Evolutionary conservation across 2,113 vertebrate species (phyloP), one percentile per base, ranked within the genome.

Genomic region (Leucosticte australis): DNA sequence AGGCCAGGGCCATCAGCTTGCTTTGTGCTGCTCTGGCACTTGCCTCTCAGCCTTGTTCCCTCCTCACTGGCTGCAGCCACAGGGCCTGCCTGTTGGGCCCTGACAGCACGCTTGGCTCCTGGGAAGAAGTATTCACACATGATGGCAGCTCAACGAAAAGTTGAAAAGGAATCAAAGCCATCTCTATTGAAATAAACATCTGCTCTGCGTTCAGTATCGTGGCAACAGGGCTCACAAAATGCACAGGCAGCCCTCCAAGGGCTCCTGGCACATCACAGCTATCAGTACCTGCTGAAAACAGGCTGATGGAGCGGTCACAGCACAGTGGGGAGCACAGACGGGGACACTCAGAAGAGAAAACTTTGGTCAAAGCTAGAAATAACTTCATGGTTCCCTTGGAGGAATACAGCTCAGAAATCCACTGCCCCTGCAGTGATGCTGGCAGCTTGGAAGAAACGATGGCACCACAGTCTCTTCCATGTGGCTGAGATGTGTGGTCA

Each of bases 161-260:
- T 13, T 89, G 92, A 96, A 92, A 92, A 93, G 91, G 83, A 95
- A 74, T 92, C 91, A 95, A 97, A 95, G 91, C 42, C 90, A 92
- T 89, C 88, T 77, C 95, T 95, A 69, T 94, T 95, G 94, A 95
- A 97, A 93, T 92, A 95, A 96, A 97, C 95, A 96, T 97, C 94
- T 96, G 95, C 90, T 92, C 87, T 83, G 83, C 6, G 11, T 83
- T 90, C 82, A 59, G 95, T 97, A 84, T 89, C 93, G 2, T 92
- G 82, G 97, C 97, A 97, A 96, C 95, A 33, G 79, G 65, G 65
- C 71, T 92, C 71, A 57, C 86, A 89, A 85, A 95, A 90, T 49
- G 83, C 89, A n/a, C 0, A 4, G 91, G 96, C 94, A 92, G 77
- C 55, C 60, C 70, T 94, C 95, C 96, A 94, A 94, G 79, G 70